Conservation (phyloP, 2,113 vertebrate species). For the Malurus elegans region DNA sequence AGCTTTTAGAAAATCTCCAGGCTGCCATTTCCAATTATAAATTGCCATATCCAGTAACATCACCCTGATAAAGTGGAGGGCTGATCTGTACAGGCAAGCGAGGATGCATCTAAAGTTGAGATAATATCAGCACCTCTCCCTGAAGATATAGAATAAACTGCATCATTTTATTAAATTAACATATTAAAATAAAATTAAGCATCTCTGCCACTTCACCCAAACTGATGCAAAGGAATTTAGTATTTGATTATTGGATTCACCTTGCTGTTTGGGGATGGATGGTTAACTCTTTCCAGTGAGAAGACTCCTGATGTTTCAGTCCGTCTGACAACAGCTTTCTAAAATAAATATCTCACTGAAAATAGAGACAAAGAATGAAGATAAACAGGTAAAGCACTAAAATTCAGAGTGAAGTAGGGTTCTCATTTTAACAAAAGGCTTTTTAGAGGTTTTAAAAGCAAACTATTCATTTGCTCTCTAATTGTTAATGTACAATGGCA, state of each 20-base stretch:
- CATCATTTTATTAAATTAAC: conserved; percentile 15
- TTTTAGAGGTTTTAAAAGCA: neutral
- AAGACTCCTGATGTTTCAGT: neutral
- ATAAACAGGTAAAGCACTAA: neutral
- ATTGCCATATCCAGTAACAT: conserved; percentile 42
- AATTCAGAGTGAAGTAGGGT: neutral
- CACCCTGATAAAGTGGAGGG: neutral
- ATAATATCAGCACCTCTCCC: conserved; percentile 32
- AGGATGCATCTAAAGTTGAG: conserved; percentile 23
- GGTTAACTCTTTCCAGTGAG: neutral
- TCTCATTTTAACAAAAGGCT: neutral
- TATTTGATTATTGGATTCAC: neutral
- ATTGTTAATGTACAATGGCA: fast-evolving
- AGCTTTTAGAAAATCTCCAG: conserved; percentile 43
- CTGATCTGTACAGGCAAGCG: conserved; percentile 24
- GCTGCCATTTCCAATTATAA: conserved; percentile 56
- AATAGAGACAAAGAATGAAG: neutral
- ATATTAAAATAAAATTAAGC: neutral
- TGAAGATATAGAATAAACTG: conserved; percentile 6
- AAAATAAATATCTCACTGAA: neutral
- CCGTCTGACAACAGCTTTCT: neutral
- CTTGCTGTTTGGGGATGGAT: neutral
- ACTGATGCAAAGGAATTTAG: neutral
- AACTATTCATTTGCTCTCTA: neutral
- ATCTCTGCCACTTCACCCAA: neutral